Percentiles rank a stretch among this genome's conserved stretches.
Evolutionary conservation across 2,113 vertebrate genomes (phyloP).

Genomic region (Gasterosteus nipponicus): DNA sequence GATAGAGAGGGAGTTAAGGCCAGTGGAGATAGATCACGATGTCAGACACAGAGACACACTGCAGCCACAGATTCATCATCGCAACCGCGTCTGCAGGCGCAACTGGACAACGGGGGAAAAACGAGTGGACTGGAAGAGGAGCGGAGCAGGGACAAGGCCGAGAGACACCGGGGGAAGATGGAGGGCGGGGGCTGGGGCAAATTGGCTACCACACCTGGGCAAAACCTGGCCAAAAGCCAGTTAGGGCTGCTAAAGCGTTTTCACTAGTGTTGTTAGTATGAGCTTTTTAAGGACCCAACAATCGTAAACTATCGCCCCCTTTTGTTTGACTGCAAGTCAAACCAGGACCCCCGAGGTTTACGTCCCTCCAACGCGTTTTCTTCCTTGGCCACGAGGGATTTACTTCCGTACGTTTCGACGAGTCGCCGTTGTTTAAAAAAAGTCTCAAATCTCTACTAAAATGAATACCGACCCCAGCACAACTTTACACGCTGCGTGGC

Average conservation of each 20-base stretch:
- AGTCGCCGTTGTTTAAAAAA: constrained; percentile 52
- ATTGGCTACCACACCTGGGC: constrained; percentile 56
- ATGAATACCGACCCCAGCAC: constrained; percentile 56
- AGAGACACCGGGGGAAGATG: constrained; percentile 51
- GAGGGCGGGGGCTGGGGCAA: constrained; percentile 37
- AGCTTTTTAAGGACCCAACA: neutral
- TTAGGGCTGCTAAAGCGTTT: constrained; percentile 34
- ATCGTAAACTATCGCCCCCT: neutral
- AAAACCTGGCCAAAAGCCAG: constrained; percentile 55
- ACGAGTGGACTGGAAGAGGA: constrained; percentile 59
- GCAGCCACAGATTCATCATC: constrained; percentile 86
- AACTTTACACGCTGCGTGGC: constrained; percentile 59
- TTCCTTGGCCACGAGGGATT: constrained; percentile 52
- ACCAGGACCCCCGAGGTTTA: constrained; percentile 65
- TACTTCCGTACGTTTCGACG: constrained; percentile 55
- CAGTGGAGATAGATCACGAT: constrained; percentile 82
- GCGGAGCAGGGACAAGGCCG: constrained; percentile 56
- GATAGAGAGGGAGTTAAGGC: constrained; percentile 70
- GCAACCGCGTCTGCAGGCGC: constrained; percentile 77
- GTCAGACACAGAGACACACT: constrained; percentile 83
- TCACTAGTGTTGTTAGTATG: neutral
- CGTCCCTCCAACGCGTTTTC: constrained; percentile 74
- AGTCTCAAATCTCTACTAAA: constrained; percentile 56
- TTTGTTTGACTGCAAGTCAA: constrained; percentile 20
- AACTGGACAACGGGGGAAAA: constrained; percentile 69